Conservation (phyloP, 2,113 vertebrate species). For the Malurus elegans region DNA sequence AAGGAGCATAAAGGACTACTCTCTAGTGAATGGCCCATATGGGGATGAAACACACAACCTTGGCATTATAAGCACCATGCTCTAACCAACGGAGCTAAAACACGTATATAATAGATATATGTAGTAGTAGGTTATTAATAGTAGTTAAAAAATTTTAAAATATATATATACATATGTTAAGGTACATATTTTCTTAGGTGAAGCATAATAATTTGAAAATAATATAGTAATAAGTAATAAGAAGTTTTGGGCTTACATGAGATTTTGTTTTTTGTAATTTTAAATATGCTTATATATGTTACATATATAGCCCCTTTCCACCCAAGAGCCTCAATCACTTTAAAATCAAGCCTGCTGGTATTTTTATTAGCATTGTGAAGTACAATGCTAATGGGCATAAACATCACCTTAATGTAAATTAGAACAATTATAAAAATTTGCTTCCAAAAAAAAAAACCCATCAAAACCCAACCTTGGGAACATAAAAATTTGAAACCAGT, state of each 20-base stretch:
- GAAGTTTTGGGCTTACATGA: not conserved
- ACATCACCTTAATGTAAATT: not conserved
- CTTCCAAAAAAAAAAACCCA: not conserved
- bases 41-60: not conserved
- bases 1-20: not conserved
- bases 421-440: not conserved
- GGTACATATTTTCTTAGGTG: not conserved
- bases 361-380: not conserved
- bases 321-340: not conserved
- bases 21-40: not conserved
- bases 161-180: not conserved
- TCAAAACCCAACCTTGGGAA: not conserved
- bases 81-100: not conserved
- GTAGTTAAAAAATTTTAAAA: not conserved
- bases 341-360: not conserved
- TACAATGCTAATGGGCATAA: not conserved
- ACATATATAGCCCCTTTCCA: not conserved
- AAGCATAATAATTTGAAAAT: not conserved
- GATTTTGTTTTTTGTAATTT: not conserved
- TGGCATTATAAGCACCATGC: not conserved
- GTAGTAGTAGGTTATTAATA: not conserved
- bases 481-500: not conserved
- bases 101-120: not conserved
- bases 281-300: not conserved
- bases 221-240: not conserved